phyloP scores from a whole-genome alignment of 2,113 vertebrate genomes.

The Hyla sarda region DNA sequence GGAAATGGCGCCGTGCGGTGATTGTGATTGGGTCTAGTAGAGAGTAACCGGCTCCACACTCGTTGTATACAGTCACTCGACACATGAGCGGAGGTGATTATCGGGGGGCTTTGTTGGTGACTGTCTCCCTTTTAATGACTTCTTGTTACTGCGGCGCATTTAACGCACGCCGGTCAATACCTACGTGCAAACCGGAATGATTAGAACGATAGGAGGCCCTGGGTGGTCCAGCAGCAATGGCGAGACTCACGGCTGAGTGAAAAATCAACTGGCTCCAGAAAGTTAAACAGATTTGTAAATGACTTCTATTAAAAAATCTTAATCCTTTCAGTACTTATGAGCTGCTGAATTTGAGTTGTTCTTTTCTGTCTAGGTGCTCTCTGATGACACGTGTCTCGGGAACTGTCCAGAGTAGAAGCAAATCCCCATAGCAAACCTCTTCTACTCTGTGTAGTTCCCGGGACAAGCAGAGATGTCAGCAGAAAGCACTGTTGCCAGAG shows the following conservation, averaged over 20 bases:
- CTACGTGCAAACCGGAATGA: not conserved
- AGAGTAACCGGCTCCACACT: not conserved
- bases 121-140: conserved; percentile 9
- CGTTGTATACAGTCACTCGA: not conserved
- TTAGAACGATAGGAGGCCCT: not conserved
- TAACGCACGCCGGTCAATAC: not conserved
- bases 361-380: too few relatives aligned
- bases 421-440: too few relatives aligned
- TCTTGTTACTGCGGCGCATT: not conserved
- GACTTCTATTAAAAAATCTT: too few relatives aligned
- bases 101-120: not conserved
- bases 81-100: not conserved
- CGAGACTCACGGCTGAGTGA: not conserved
- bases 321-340: too few relatives aligned
- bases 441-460: too few relatives aligned
- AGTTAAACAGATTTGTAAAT: too few relatives aligned
- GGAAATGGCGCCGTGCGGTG: not conserved
- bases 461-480: too few relatives aligned
- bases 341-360: too few relatives aligned
- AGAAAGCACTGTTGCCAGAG: too few relatives aligned
- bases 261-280: too few relatives aligned
- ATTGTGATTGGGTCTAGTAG: not conserved
- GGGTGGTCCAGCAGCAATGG: not conserved
- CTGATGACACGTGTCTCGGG: too few relatives aligned
- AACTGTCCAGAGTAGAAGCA: too few relatives aligned